Evolutionary conservation across 2,113 vertebrate species (phyloP), one percentile per base, ranked within the genome.

Genomic region (Elephas maximus): DNA sequence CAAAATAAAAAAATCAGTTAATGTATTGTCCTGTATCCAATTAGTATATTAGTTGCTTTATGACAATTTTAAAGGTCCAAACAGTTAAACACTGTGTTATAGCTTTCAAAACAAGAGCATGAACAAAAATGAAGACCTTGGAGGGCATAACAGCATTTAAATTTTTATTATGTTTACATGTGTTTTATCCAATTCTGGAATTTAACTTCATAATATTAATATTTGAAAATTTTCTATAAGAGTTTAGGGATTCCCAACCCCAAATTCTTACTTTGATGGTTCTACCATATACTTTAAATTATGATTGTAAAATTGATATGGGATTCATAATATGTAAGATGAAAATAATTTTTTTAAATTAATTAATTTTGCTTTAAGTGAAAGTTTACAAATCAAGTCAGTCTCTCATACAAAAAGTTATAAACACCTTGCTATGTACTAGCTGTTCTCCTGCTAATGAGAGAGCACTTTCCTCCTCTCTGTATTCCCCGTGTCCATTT

Each of bases 151-250:
- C 91, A 28, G 53, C 4, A 83, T 48, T 21, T 37, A 91, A 28
- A 57, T 71, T 84, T 90, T 88, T 95, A 89, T 53, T n/a, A 60
- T 74, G 0, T 92, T 89, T 74, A 26, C 23, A 86, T 14, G 7
- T 85, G 26, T 86, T 89, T 90, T 41, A 33, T 85, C 24, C 33
- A 87, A 74, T 53, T 73, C 77, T 24, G 24, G 62, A 23, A 1
- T 86, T 92, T 79, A 82, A 89, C 8, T 93, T 89, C 44, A 89
- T 63, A 94, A 62, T 86, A 81, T 62, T 73, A 95, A 37, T 17
- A 63, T 45, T 3, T 83, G 37, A 93, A 93, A 76, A 81, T 12
- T 83, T 90, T 24, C 23, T 92, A 88, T 0, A 71, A 69, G 6
- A 73, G 20, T 37, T 88, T 8, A 89, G 65, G 93, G 6, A 89